A percentile compares a stretch with the other conserved stretches of the same genome.
These are phyloP conservation scores for Linnaemya vulpina DNA, from an alignment of 2,888 invertebrate genomes.

Conservation along the genomic window DNA sequence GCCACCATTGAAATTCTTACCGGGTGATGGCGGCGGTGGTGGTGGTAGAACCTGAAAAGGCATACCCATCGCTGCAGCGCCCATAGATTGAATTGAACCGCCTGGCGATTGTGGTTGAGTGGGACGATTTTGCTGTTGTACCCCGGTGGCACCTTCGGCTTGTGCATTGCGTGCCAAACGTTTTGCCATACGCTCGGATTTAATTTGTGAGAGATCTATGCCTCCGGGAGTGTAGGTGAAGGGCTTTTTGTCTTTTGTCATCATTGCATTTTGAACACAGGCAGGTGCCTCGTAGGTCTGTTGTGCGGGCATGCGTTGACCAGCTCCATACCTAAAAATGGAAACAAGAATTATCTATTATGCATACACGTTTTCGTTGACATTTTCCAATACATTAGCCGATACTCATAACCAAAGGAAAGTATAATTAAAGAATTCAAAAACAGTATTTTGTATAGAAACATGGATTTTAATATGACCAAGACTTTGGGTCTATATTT, in stretches of 20 bases:
- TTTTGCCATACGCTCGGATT: conserved; percentile 94
- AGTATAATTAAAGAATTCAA: too few species aligned
- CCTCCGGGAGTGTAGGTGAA: conserved; percentile 98
- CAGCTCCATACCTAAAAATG: conserved; percentile 80
- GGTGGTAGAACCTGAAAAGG: conserved; percentile 87
- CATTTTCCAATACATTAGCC: too few species aligned
- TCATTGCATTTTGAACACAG: conserved; percentile 96
- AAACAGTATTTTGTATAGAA: too few species aligned
- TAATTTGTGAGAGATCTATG: conserved; percentile 94
- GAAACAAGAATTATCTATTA: not conserved
- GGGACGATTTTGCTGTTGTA: conserved; percentile 84
- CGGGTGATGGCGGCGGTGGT: conserved; percentile 82
- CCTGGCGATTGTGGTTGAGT: conserved; percentile 81
- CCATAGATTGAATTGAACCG: conserved; percentile 80
- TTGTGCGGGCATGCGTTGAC: conserved; percentile 76
- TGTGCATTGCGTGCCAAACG: conserved; percentile 88
- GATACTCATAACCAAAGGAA: too few species aligned
- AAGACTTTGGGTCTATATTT: not conserved
- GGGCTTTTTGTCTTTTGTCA: conserved; percentile 97
- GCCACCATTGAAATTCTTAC: conserved; percentile 83
- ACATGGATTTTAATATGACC: too few species aligned
- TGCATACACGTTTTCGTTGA: too few species aligned
- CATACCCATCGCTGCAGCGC: conserved; percentile 86
- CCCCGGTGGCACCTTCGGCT: conserved; percentile 87
- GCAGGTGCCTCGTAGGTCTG: conserved; percentile 89